Evolutionary conservation across 2,797 vertebrate genomes (phyloP).

Genomic region (Sebastes hubbsi): DNA sequence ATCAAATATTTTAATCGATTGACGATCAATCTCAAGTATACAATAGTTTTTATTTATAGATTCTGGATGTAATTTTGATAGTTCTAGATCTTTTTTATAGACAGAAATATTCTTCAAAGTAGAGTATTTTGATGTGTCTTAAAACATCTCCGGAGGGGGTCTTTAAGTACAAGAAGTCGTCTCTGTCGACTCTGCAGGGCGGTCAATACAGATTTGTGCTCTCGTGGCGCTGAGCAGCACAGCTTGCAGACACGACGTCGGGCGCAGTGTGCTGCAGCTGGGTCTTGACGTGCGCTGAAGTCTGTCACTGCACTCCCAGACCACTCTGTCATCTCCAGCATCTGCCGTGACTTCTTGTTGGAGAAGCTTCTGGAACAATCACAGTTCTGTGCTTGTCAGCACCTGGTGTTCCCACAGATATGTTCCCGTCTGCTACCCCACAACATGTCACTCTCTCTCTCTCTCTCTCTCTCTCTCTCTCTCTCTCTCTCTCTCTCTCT

Average conservation of each 20-base stretch:
- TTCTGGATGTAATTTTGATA: neutral
- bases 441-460: constrained; percentile 30
- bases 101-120: neutral
- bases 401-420: constrained; percentile 60
- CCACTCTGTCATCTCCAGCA: constrained; percentile 69
- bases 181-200: constrained; percentile 7
- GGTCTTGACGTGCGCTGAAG: constrained; percentile 64
- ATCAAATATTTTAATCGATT: too few species aligned
- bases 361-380: constrained; percentile 72
- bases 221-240: constrained; percentile 28
- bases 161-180: neutral
- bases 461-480: neutral
- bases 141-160: neutral
- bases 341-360: constrained; percentile 70
- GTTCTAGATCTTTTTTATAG: too few species aligned
- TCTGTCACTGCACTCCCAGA: constrained; percentile 61
- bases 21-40: neutral
- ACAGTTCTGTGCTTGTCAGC: constrained; percentile 67
- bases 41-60: neutral
- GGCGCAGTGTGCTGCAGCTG: constrained; percentile 55
- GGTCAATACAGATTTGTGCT: constrained; percentile 41
- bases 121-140: neutral
- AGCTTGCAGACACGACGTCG: constrained; percentile 51
- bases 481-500: neutral
- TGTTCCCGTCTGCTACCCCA: constrained; percentile 45